Evolutionary conservation across 92 coral and sea anemone genomes (phyloP).

Genomic region (Hydrozoanthus gracilis): DNA sequence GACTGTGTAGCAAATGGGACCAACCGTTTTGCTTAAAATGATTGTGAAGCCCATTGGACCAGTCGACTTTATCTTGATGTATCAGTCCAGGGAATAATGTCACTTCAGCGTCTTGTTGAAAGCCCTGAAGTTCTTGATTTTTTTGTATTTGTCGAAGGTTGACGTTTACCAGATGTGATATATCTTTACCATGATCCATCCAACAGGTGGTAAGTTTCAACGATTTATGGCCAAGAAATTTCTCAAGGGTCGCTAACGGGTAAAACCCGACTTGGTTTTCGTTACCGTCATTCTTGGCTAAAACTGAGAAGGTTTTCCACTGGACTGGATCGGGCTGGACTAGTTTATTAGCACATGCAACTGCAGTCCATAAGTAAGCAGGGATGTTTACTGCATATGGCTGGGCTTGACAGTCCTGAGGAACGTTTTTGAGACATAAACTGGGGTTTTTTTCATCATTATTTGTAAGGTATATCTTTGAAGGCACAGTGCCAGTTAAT

Average conservation of each 20-base stretch:
- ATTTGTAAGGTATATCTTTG: slow-evolving; percentile 50
- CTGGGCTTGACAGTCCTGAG: neutral
- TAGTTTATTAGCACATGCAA: no score
- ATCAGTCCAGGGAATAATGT: slow-evolving; percentile 44
- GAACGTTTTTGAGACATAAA: no score
- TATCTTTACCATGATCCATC: neutral
- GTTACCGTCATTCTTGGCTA: slow-evolving; percentile 55
- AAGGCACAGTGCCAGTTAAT: slow-evolving; percentile 51
- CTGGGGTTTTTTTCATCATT: neutral
- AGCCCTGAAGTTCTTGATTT: neutral
- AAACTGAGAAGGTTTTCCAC: slow-evolving; percentile 50
- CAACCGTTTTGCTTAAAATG: slow-evolving; percentile 1
- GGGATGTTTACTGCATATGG: slow-evolving; percentile 48
- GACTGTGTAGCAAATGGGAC: slow-evolving; percentile 1
- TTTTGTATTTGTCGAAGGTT: slow-evolving; percentile 2
- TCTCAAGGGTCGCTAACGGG: slow-evolving; percentile 32
- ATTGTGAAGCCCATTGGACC: neutral
- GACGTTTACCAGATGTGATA: neutral
- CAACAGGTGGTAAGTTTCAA: slow-evolving; percentile 43
- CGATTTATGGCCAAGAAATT: slow-evolving; percentile 45
- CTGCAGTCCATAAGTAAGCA: slow-evolving; percentile 58
- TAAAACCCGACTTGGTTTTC: slow-evolving; percentile 58
- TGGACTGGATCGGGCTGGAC: no score
- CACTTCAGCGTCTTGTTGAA: neutral
- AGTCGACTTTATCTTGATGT: slow-evolving; percentile 8